phyloP scores from a whole-genome alignment of 2,888 invertebrate species.

The Eristalis intricaria region DNA sequence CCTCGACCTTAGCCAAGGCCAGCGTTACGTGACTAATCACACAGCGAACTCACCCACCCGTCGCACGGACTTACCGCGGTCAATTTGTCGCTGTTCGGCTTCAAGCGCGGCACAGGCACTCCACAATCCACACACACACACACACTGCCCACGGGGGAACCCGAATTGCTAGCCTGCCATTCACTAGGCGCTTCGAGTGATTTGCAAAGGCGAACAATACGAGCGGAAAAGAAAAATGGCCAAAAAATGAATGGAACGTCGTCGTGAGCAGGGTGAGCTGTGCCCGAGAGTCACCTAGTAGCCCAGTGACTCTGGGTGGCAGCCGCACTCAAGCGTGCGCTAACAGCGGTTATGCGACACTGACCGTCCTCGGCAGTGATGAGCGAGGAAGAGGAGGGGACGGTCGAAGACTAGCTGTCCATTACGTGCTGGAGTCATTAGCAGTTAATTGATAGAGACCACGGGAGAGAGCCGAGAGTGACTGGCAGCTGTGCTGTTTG shows the following conservation, averaged over 20 bases:
- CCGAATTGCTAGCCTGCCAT: neutral
- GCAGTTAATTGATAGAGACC: constrained; percentile 36
- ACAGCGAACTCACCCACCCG: neutral
- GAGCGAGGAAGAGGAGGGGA: neutral
- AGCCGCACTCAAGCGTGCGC: constrained; percentile 31
- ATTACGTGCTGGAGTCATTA: constrained; percentile 47
- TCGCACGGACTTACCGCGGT: neutral
- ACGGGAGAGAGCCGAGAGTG: neutral
- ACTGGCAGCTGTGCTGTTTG: neutral
- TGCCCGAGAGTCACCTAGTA: constrained; percentile 40
- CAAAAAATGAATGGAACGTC: constrained; percentile 15
- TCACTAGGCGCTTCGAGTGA: neutral
- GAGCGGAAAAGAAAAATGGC: neutral
- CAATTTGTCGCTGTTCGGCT: neutral
- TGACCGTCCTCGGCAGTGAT: constrained; percentile 60
- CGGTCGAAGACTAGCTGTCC: constrained; percentile 1
- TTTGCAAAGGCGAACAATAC: constrained; percentile 15
- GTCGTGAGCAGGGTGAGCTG: neutral
- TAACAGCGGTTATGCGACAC: constrained; percentile 56
- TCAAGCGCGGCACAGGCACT: neutral
- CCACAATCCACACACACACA: no score
- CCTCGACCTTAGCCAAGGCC: constrained; percentile 35
- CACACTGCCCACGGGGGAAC: neutral
- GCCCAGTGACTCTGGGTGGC: constrained; percentile 66
- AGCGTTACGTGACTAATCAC: constrained; percentile 24